Base-by-base conservation (phyloP, 2,797 vertebrate genomes). In the Rhinoraja longicauda region DNA sequence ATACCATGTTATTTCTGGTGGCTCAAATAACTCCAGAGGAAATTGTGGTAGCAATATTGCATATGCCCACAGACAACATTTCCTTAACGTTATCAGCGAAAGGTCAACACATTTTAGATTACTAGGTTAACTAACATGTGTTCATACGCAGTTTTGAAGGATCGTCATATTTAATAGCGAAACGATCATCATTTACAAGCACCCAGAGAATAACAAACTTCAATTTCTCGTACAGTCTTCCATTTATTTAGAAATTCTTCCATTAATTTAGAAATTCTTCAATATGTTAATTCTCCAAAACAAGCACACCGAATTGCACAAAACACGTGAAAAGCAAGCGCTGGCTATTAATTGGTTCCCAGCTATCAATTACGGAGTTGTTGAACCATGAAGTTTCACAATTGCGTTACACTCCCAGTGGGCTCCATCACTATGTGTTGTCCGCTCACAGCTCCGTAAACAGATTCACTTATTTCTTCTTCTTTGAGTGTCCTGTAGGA, bases 401-500 rank as follows among this genome's bases (percentile, higher is more conserved):
- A 21, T 93, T 24, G 45, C 3, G 12, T n/a, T 19, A 2, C 1
- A 4, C 62, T 39, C 1, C 21, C 1, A 91, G 90, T 53, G 10
- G 67, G 70, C 36, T 82, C 53, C n/a, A 64, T 76, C 19, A 67
- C 36, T 1, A 36, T 45, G 94, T 96, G 96, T 0, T 95, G 96
- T 94, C 97, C 97, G 1, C 97, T 97, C 95, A 99, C 97, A 0
- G 98, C 96, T 26, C 98, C 98, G 0, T 99, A 99, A 0, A 97
- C 97, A 0, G 96, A 95, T 92, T 99, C 98, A 1, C 95, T 96
- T 93, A 95, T 94, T 81, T 99, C 98, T 91, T 99, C 98, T 12
- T 98, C 98, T 76, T 97, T 96, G 76, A 99, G 97, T 93, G 98
- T 97, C 93, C 97, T 98, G 93, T 99, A 99, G 1, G 97, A 97